Evolutionary conservation across 2,797 vertebrate species (phyloP), one percentile per base, ranked within the genome.

Genomic region (Microcaecilia unicolor): DNA sequence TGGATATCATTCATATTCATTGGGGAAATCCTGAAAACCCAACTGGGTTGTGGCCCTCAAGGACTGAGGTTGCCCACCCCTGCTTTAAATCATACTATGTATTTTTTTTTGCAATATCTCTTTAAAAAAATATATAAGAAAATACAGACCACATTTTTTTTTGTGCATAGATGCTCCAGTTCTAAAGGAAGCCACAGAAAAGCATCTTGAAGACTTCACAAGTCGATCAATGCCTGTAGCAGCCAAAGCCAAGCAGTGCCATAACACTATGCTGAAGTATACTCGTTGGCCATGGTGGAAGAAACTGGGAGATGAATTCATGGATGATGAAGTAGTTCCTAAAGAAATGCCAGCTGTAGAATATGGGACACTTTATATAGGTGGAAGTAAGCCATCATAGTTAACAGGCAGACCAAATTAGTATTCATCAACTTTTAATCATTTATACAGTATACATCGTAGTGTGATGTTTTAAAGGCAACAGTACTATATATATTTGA

Each of bases 221-320:
- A 93, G 91, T 52, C 83, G 80, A 9, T 92, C 88, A 0, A 53
- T 70, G 9, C 82, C 85, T 10, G 45, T 93, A 13, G 85, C 86
- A 5, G 55, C 76, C 15, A 84, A 78, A 3, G 92, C 88, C 43
- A 87, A 83, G 6, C 83, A 90, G 10, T 67, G 76, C 42, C 93
- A 98, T 66, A 82, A 79, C 13, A 53, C 76, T 3, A 33, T 71
- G 61, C 72, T 97, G 58, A 91, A 83, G 68, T 69, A 70, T 2
- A 25, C 51, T 27, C 63, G 55, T 28, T 85, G 79, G 37, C 90
- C 93, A 0, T 98, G 93, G 92, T 98, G 93, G 93, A 89, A 72
- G 65, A 90, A 59, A 15, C 81, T 93, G 43, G 86, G 70, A 33
- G 80, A 85, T 11, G 77, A 78, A 18, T 54, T 60, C 5, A 45